These are phyloP conservation scores for Pipra filicauda DNA, from an alignment of 2,113 vertebrate genomes.

Conservation along the genomic window DNA sequence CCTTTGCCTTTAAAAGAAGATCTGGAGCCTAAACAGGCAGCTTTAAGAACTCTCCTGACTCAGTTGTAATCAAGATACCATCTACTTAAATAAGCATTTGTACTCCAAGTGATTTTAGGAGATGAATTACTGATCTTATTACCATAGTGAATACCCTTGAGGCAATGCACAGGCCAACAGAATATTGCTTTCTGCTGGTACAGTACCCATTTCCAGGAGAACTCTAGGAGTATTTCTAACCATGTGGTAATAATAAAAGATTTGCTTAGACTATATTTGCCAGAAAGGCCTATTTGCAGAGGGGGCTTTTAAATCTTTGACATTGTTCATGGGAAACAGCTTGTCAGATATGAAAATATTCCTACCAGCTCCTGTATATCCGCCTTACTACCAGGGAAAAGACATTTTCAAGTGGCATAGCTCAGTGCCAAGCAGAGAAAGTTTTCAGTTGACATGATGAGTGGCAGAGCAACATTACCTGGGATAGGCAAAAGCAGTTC, in stretches of 20 bases:
- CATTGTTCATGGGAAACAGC: constrained; percentile 40
- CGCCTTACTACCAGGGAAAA: neutral
- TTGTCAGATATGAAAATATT: constrained; percentile 55
- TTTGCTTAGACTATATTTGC: constrained; percentile 41
- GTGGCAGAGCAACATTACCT: neutral
- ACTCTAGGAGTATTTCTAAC: constrained; percentile 53
- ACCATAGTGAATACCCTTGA: constrained; percentile 63
- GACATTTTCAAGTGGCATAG: constrained; percentile 1
- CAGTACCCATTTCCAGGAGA: constrained; percentile 59
- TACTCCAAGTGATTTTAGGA: constrained; percentile 62
- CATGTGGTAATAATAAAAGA: constrained; percentile 59
- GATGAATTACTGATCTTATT: constrained; percentile 69
- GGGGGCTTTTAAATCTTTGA: constrained; percentile 63
- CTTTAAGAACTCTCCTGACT: constrained; percentile 55
- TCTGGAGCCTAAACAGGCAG: constrained; percentile 43
- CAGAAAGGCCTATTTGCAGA: constrained; percentile 56
- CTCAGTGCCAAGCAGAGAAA: neutral
- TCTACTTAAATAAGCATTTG: constrained; percentile 68
- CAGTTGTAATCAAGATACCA: constrained; percentile 66
- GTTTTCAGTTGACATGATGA: neutral
- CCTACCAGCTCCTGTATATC: constrained; percentile 27
- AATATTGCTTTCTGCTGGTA: constrained; percentile 65
- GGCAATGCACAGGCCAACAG: constrained; percentile 54
- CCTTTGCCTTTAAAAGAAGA: constrained; percentile 45
- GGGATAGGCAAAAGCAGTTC: neutral